phyloP scores from a whole-genome alignment of 2,113 vertebrate genomes.

The Stegastes partitus region DNA sequence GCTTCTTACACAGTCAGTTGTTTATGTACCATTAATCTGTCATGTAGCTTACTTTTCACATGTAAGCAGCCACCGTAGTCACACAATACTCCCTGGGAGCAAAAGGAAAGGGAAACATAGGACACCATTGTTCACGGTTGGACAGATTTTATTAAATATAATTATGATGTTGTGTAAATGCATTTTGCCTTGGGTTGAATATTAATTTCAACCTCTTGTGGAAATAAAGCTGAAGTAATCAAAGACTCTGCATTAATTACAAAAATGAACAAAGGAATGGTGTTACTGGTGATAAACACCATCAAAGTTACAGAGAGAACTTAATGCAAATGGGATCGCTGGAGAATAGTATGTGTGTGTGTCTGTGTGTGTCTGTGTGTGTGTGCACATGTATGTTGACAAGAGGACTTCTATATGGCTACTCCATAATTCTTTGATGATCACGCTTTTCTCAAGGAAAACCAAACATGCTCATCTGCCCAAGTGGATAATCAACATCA shows the following conservation, averaged over 20 bases:
- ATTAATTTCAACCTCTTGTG: slow-evolving; percentile 64
- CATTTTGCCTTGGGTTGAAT: slow-evolving; percentile 63
- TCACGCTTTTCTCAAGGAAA: slow-evolving; percentile 62
- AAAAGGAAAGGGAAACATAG: neutral
- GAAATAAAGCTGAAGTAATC: slow-evolving; percentile 68
- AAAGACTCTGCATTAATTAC: slow-evolving; percentile 81
- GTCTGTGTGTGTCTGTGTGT: neutral
- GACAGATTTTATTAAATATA: slow-evolving; percentile 32
- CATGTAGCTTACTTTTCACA: slow-evolving; percentile 66
- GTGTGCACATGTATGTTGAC: slow-evolving; percentile 18
- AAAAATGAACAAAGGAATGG: slow-evolving; percentile 73
- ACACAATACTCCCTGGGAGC: slow-evolving; percentile 35
- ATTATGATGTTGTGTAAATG: slow-evolving; percentile 61
- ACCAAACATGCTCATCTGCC: slow-evolving; percentile 63
- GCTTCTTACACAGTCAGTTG: slow-evolving; percentile 69
- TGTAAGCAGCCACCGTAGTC: slow-evolving; percentile 66
- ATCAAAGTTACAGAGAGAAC: slow-evolving; percentile 73
- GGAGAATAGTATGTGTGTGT: slow-evolving; percentile 55
- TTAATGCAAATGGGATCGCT: slow-evolving; percentile 72
- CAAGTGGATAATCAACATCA: slow-evolving; percentile 71
- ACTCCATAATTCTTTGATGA: slow-evolving; percentile 50
- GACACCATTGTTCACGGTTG: slow-evolving; percentile 23
- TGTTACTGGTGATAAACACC: slow-evolving; percentile 76
- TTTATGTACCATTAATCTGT: slow-evolving; percentile 83
- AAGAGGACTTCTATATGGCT: slow-evolving; percentile 44